phyloP scores from a whole-genome alignment of 2,888 invertebrate species.

The Drosophila neoperkinsi region DNA sequence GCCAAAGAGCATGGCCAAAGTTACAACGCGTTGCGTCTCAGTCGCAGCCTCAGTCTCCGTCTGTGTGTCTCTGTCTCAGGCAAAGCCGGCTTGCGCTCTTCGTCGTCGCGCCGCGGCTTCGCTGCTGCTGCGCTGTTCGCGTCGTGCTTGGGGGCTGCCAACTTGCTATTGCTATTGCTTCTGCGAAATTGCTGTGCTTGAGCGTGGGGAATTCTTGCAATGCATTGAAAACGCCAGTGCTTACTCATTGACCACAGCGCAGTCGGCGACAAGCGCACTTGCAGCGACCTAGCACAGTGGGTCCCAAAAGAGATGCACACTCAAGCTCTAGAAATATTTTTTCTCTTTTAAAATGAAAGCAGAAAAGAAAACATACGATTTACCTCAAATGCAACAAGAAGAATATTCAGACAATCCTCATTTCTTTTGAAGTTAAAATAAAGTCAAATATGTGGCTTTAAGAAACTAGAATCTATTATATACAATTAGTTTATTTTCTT shows the following conservation, averaged over 20 bases:
- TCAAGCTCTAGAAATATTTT: neutral
- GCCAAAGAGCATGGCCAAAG: conserved; percentile 74
- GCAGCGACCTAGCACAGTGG: conserved; percentile 32
- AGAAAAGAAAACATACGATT: neutral
- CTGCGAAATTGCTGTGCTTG: conserved; percentile 51
- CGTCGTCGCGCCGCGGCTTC: conserved; percentile 8
- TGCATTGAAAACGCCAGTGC: conserved; percentile 58
- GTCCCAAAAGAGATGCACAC: neutral
- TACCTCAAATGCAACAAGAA: neutral
- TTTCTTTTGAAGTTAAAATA: neutral
- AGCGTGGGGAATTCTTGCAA: conserved; percentile 63
- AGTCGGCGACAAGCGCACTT: conserved; percentile 20
- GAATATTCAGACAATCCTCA: neutral
- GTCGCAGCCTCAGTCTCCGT: conserved; percentile 21
- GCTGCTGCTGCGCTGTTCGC: conserved; percentile 35
- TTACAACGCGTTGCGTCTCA: conserved; percentile 55
- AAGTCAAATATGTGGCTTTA: neutral
- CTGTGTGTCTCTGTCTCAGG: conserved; percentile 30
- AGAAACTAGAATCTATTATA: neutral
- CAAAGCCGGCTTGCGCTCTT: conserved; percentile 54
- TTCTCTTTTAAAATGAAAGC: neutral
- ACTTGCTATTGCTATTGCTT: conserved; percentile 56
- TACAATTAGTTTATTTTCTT: neutral
- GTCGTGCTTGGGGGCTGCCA: conserved; percentile 39
- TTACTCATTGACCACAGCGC: conserved; percentile 59